These are phyloP conservation scores for Trichomycterus rosablanca DNA, from an alignment of 2,113 vertebrate species.

Conservation along the genomic window DNA sequence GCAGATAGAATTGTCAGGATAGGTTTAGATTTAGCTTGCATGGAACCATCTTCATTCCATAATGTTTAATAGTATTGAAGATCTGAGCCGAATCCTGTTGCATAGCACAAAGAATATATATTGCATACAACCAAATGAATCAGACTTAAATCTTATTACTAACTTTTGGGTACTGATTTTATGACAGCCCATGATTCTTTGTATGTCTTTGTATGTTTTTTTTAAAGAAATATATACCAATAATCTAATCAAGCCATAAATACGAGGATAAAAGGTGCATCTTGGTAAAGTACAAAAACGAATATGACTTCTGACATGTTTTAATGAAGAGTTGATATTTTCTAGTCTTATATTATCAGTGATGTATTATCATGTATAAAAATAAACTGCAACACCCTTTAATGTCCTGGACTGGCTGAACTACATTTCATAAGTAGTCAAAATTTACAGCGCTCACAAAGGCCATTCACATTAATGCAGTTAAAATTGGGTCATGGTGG, in stretches of 20 bases:
- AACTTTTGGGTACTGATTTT: slow-evolving; percentile 54
- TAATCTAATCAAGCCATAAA: slow-evolving; percentile 4
- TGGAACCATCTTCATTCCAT: neutral
- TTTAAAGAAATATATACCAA: neutral
- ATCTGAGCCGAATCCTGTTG: slow-evolving; percentile 38
- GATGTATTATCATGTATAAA: slow-evolving; percentile 59
- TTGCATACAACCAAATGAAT: slow-evolving; percentile 53
- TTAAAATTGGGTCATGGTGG: slow-evolving; percentile 64
- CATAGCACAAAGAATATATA: slow-evolving; percentile 31
- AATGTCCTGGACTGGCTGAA: slow-evolving; percentile 40
- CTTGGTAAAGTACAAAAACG: neutral
- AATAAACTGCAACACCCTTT: slow-evolving; percentile 58
- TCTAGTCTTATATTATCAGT: too few species aligned
- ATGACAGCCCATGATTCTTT: slow-evolving; percentile 48
- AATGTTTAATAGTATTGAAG: slow-evolving; percentile 30
- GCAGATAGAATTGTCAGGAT: neutral
- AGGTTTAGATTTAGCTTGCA: too few species aligned
- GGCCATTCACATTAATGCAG: neutral
- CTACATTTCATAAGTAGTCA: neutral
- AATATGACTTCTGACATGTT: neutral
- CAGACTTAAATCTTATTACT: slow-evolving; percentile 35
- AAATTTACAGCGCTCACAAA: neutral
- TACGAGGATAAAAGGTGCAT: neutral
- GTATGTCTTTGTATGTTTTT: slow-evolving; percentile 45
- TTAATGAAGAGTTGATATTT: slow-evolving; percentile 1